phyloP scores from a whole-genome alignment of 1,140 invertebrate species.

The Bicyclus anynana region DNA sequence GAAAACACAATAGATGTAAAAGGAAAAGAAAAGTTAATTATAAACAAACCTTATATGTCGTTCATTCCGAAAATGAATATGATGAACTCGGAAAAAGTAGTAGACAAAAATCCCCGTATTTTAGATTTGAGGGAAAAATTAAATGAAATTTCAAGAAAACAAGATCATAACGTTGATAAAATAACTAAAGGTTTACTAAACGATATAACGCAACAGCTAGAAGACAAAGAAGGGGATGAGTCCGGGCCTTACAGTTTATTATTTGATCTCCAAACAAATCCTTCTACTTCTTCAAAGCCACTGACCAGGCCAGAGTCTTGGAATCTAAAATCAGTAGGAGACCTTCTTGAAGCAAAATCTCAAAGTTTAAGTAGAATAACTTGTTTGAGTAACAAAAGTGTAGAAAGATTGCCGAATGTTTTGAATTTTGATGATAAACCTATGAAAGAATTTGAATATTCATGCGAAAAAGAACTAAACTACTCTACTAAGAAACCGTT shows the following conservation, averaged over 20 bases:
- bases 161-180: conserved; percentile 62
- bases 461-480: conserved; percentile 62
- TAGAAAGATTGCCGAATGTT: conserved; percentile 60
- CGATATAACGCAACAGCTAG: conserved; percentile 65
- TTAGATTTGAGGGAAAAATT: conserved; percentile 66
- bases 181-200: conserved; percentile 61
- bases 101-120: conserved; percentile 64
- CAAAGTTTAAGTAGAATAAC: conserved; percentile 35
- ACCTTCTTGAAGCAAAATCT: conserved; percentile 27
- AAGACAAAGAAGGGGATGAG: conserved; percentile 64
- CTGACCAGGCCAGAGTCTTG: conserved; percentile 30
- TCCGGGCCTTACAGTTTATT: conserved; percentile 78
- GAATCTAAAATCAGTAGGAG: conserved; percentile 33
- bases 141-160: conserved; percentile 67
- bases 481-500: conserved; percentile 52
- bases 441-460: conserved; percentile 72
- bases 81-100: conserved; percentile 53
- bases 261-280: conserved; percentile 68
- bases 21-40: conserved; percentile 50
- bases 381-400: conserved; percentile 42
- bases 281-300: conserved; percentile 47
- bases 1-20: conserved; percentile 29
- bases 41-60: conserved; percentile 50
- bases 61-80: conserved; percentile 69
- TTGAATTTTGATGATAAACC: conserved; percentile 67